A percentile compares a stretch with the other conserved stretches of the same genome.
These are phyloP conservation scores for Troilus luridus DNA, from an alignment of 2,888 invertebrate genomes.

Conservation along the genomic window DNA sequence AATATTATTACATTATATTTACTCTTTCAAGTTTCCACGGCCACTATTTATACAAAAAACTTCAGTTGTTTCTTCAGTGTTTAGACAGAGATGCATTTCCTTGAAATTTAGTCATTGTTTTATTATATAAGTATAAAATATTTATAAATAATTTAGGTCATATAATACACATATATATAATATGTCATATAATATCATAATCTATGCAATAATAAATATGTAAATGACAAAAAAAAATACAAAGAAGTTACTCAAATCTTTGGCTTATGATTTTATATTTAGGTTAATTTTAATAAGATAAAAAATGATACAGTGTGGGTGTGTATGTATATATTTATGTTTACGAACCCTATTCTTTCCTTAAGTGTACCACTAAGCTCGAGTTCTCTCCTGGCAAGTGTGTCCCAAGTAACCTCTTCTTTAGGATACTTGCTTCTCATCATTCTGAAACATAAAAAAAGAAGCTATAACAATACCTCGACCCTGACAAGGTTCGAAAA, in stretches of 20 bases:
- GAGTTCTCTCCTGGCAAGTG: slow-evolving; percentile 75
- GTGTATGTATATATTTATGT: not conserved
- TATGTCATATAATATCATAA: too few relatives aligned
- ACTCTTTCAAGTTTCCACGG: too few relatives aligned
- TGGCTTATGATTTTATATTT: not conserved
- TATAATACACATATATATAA: too few relatives aligned
- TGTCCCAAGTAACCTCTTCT: slow-evolving; percentile 75
- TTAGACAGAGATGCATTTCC: slow-evolving; percentile 70
- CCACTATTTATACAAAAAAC: too few relatives aligned
- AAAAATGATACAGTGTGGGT: not conserved
- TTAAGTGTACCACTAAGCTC: slow-evolving; percentile 66
- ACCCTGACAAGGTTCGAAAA: too few relatives aligned
- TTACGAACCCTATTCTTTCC: slow-evolving; percentile 65
- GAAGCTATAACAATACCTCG: not conserved
- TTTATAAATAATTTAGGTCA: not conserved
- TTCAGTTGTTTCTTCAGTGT: too few relatives aligned
- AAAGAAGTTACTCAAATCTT: too few relatives aligned
- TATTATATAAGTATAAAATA: not conserved
- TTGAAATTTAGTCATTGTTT: not conserved
- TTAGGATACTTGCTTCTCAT: slow-evolving; percentile 71
- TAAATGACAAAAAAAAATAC: too few relatives aligned
- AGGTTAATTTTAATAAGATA: not conserved
- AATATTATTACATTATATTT: too few relatives aligned
- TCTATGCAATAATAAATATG: too few relatives aligned
- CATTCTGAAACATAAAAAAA: slow-evolving; percentile 67